Evolutionary conservation across 2,888 invertebrate species (phyloP).

Genomic region (Xestia xanthographa): DNA sequence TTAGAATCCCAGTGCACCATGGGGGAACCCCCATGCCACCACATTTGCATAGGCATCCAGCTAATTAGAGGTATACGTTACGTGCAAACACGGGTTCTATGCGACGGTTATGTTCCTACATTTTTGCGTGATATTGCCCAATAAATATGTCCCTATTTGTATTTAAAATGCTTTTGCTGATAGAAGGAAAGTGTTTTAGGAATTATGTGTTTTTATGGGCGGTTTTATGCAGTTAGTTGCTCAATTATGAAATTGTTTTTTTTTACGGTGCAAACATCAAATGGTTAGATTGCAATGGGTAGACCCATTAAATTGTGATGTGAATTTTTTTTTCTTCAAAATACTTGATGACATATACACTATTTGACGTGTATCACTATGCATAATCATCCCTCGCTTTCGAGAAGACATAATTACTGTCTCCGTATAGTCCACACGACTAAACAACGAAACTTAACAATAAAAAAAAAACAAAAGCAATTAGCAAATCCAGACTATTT

Average conservation of each 20-base stretch:
- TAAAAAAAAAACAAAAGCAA: no score
- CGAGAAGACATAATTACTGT: no score
- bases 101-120: slow-evolving; percentile 33
- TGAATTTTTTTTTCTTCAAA: no score
- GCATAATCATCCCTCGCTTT: no score
- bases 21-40: slow-evolving; percentile 75
- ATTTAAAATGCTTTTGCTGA: slow-evolving; percentile 31
- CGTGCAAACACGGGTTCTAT: slow-evolving; percentile 72
- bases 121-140: slow-evolving; percentile 50
- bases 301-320: background rate
- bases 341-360: no score
- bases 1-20: slow-evolving; percentile 59
- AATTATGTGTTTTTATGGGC: slow-evolving; percentile 1
- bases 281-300: background rate
- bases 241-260: background rate
- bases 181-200: slow-evolving; percentile 25
- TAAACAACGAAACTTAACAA: no score
- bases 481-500: no score
- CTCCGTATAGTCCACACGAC: no score
- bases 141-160: slow-evolving; percentile 47
- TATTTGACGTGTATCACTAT: no score
- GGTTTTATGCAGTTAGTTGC: background rate
- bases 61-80: slow-evolving; percentile 74
- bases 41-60: slow-evolving; percentile 76
- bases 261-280: background rate